These are phyloP conservation scores for Campoletis raptor DNA, from an alignment of 2,888 invertebrate species.

Conservation along the genomic window DNA sequence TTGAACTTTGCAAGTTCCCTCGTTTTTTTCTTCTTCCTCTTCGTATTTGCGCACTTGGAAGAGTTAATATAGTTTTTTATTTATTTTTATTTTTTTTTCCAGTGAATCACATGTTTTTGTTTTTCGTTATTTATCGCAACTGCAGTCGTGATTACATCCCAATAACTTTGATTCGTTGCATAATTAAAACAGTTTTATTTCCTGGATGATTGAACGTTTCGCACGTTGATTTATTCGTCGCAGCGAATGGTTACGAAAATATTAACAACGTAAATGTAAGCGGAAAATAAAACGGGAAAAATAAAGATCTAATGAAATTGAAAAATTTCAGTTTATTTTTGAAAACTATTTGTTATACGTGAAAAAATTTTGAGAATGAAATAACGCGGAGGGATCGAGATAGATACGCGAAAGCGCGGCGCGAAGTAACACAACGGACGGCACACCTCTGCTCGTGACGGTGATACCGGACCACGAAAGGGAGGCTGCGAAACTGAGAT, in stretches of 20 bases:
- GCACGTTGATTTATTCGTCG: neutral
- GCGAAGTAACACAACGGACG: constrained; percentile 72
- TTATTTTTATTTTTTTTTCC: no score
- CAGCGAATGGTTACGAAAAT: neutral
- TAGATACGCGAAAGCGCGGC: constrained; percentile 61
- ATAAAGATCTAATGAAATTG: neutral
- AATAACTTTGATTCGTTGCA: constrained; percentile 44
- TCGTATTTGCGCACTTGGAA: constrained; percentile 20
- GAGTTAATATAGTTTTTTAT: constrained; percentile 16
- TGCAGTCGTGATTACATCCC: constrained; percentile 25
- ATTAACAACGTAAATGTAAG: neutral
- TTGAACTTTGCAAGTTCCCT: constrained; percentile 38
- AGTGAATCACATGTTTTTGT: constrained; percentile 47
- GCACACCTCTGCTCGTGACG: constrained; percentile 78
- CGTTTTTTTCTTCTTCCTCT: constrained; percentile 16
- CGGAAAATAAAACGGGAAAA: neutral
- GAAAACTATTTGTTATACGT: neutral
- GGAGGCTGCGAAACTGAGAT: constrained; percentile 84
- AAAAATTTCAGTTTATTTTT: neutral
- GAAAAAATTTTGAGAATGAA: neutral
- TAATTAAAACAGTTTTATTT: neutral
- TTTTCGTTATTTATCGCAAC: neutral
- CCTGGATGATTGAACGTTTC: neutral
- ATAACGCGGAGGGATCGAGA: constrained; percentile 39
- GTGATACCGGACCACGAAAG: constrained; percentile 82